phyloP scores from a whole-genome alignment of 2,113 vertebrate species.

The Tachysurus vachellii region DNA sequence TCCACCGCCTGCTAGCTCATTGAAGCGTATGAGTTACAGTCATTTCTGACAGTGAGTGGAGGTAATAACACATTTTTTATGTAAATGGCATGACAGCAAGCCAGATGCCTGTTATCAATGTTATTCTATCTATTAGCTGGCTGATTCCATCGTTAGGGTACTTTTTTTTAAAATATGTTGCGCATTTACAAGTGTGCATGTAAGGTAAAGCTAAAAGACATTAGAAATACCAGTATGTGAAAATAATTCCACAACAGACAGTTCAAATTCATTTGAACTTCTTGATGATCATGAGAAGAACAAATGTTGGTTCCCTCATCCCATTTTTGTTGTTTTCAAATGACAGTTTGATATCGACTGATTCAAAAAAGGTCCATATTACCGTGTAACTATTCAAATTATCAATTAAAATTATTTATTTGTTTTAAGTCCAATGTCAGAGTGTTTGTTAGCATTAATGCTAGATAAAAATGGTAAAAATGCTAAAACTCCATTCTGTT shows the following conservation, averaged over 20 bases:
- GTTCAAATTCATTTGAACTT: neutral
- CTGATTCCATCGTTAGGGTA: neutral
- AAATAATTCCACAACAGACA: neutral
- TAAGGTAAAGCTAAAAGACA: neutral
- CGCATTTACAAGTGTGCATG: too few relatives aligned
- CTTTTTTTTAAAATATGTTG: neutral
- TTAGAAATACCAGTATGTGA: neutral
- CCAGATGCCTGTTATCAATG: slow-evolving; percentile 19
- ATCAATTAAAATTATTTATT: neutral
- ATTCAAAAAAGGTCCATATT: neutral
- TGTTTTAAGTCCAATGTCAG: too few relatives aligned
- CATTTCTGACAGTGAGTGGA: slow-evolving; percentile 23
- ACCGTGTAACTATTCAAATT: neutral
- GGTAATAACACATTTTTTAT: slow-evolving; percentile 40
- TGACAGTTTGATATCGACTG: neutral
- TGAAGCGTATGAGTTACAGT: slow-evolving; percentile 15
- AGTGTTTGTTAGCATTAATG: neutral
- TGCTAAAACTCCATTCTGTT: neutral
- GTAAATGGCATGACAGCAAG: slow-evolving; percentile 6
- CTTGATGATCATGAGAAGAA: neutral
- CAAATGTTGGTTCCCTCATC: neutral
- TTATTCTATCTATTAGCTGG: slow-evolving; percentile 4
- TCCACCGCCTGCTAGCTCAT: slow-evolving; percentile 19
- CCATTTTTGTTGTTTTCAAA: neutral
- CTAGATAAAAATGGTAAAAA: neutral